Evolutionary conservation across 2,797 vertebrate genomes (phyloP).

Genomic region (Sebastes wilsoni): DNA sequence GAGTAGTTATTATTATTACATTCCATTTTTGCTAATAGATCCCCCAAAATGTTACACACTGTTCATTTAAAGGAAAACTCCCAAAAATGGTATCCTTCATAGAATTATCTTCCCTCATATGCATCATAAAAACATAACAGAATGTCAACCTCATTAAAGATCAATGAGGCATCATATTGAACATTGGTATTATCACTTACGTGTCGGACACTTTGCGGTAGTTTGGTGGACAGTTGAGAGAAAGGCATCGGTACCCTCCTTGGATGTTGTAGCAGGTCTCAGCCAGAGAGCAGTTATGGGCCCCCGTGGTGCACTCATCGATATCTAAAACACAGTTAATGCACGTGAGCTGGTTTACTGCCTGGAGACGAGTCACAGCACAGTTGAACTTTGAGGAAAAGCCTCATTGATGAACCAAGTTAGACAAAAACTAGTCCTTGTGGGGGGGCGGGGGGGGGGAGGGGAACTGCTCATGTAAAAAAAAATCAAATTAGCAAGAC

Average conservation of each 20-base stretch:
- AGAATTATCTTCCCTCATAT: background rate
- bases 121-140: background rate
- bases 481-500: slow-evolving; percentile 47
- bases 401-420: slow-evolving; percentile 3
- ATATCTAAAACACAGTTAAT: slow-evolving; percentile 83
- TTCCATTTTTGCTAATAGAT: too few relatives aligned
- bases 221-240: slow-evolving; percentile 90
- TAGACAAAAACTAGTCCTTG: background rate
- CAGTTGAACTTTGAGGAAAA: slow-evolving; percentile 5
- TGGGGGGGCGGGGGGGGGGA: background rate
- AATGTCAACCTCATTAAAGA: background rate
- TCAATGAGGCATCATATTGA: background rate
- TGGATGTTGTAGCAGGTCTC: slow-evolving; percentile 96
- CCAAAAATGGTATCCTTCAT: background rate
- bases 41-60: too few relatives aligned
- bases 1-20: too few relatives aligned
- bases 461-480: slow-evolving; percentile 9
- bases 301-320: slow-evolving; percentile 91
- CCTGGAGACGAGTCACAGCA: slow-evolving; percentile 1
- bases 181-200: slow-evolving; percentile 75
- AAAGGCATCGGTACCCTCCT: slow-evolving; percentile 92
- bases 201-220: slow-evolving; percentile 91
- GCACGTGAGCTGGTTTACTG: slow-evolving; percentile 14
- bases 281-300: slow-evolving; percentile 91
- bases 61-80: background rate